A percentile compares a stretch with the other conserved stretches of the same genome.
Conservation (phyloP, 1,140 invertebrate genomes). For the Thaumetopoea pityocampa region DNA sequence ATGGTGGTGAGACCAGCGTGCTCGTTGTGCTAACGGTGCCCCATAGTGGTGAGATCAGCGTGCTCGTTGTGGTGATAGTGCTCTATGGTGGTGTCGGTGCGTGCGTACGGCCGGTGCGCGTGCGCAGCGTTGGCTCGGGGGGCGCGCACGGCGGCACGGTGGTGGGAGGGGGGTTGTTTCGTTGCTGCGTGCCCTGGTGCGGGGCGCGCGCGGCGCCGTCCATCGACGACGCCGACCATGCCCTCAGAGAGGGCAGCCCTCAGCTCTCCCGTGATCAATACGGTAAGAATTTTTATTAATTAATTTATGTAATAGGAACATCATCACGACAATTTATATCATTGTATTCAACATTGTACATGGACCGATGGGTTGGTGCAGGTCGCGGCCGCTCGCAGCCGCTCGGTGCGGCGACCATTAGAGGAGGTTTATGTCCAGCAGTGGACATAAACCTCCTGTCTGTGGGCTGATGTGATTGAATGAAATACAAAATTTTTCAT, state of each 20-base stretch:
- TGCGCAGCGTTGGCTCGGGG: slow-evolving; percentile 36
- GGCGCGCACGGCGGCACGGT: slow-evolving; percentile 66
- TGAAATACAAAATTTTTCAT: no score
- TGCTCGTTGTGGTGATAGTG: slow-evolving; percentile 13
- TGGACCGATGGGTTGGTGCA: no score
- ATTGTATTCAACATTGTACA: no score
- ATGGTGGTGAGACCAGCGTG: slow-evolving; percentile 9
- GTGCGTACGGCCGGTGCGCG: slow-evolving; percentile 26
- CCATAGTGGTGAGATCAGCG: slow-evolving; percentile 16
- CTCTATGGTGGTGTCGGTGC: slow-evolving; percentile 18
- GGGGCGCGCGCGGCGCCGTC: slow-evolving; percentile 79
- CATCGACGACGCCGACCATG: slow-evolving; percentile 62
- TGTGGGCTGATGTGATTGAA: no score
- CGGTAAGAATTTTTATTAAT: slow-evolving; percentile 35
- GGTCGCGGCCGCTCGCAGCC: no score
- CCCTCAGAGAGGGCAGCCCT: slow-evolving; percentile 59
- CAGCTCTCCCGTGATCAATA: slow-evolving; percentile 43
- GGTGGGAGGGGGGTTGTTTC: slow-evolving; percentile 79
- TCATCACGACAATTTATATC: no score
- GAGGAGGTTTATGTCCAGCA: no score
- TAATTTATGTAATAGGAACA: no score
- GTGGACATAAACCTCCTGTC: no score
- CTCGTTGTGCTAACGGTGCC: slow-evolving; percentile 5
- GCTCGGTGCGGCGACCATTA: no score
- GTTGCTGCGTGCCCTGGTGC: slow-evolving; percentile 81